A percentile compares a stretch with the other conserved stretches of the same genome.
Evolutionary conservation across 1,140 invertebrate species (phyloP).

Genomic region (Monomorium pharaonis): DNA sequence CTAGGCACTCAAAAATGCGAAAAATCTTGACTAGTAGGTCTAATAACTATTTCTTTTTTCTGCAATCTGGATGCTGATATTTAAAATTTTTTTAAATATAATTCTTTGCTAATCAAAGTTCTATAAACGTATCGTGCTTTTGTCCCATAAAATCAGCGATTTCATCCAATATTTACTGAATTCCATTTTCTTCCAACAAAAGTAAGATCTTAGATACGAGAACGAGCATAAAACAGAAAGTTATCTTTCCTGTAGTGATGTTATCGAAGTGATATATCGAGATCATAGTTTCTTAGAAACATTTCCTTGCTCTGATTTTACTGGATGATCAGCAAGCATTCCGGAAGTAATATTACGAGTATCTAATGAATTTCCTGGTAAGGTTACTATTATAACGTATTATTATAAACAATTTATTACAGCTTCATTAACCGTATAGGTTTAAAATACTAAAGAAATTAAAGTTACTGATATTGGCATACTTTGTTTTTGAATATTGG

Average conservation of each 20-base stretch:
- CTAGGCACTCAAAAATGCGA: background rate
- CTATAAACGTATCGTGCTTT: no score
- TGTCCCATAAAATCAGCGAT: background rate
- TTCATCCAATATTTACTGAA: background rate
- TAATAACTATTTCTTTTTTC: background rate
- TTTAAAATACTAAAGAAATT: no score
- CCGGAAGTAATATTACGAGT: background rate
- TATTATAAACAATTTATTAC: background rate
- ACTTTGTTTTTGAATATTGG: no score
- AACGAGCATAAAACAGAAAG: background rate
- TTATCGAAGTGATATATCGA: background rate
- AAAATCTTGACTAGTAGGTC: background rate
- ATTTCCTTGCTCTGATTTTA: slow-evolving; percentile 20
- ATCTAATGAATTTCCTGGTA: background rate
- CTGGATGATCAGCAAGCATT: background rate
- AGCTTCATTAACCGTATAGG: background rate
- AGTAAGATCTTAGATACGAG: background rate
- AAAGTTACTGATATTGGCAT: no score
- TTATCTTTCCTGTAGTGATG: slow-evolving; percentile 11
- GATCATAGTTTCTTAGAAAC: background rate
- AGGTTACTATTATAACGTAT: background rate
- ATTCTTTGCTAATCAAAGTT: background rate
- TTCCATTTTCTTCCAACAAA: background rate
- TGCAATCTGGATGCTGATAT: background rate
- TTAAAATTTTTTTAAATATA: background rate